These are phyloP conservation scores for Verasper variegatus DNA, from an alignment of 2,113 vertebrate genomes.

Conservation along the genomic window DNA sequence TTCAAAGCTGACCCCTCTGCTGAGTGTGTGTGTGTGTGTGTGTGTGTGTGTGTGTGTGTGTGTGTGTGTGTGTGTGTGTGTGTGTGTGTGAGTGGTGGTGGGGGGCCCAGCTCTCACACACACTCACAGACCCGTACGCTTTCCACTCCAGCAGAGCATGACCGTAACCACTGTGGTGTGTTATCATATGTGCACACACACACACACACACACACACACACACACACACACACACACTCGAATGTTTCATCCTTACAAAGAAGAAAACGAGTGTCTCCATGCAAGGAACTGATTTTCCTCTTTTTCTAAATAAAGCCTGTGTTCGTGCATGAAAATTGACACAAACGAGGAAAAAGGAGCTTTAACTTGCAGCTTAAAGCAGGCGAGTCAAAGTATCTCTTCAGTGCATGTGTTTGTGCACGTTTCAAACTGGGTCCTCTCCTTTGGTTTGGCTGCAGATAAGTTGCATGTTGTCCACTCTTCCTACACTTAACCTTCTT, in stretches of 20 bases:
- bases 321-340: no score
- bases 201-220: neutral
- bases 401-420: neutral
- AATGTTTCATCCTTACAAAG: neutral
- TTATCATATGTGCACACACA: constrained; percentile 8
- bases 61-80: neutral
- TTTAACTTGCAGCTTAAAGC: neutral
- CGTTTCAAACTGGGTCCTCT: no score
- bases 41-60: neutral
- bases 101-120: neutral
- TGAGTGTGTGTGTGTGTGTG: neutral
- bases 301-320: neutral
- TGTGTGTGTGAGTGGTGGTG: neutral
- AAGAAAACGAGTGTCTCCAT: no score
- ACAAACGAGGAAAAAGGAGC: neutral
- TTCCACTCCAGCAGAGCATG: constrained; percentile 20
- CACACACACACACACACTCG: neutral
- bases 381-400: no score
- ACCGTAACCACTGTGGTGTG: constrained; percentile 9
- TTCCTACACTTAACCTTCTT: neutral
- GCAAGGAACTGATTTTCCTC: no score
- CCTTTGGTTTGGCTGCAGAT: neutral
- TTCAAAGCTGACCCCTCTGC: constrained; percentile 51
- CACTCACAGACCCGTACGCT: neutral
- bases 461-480: neutral